Base-by-base conservation (phyloP, 2,888 invertebrate genomes). In the Tiliacea citrago region DNA sequence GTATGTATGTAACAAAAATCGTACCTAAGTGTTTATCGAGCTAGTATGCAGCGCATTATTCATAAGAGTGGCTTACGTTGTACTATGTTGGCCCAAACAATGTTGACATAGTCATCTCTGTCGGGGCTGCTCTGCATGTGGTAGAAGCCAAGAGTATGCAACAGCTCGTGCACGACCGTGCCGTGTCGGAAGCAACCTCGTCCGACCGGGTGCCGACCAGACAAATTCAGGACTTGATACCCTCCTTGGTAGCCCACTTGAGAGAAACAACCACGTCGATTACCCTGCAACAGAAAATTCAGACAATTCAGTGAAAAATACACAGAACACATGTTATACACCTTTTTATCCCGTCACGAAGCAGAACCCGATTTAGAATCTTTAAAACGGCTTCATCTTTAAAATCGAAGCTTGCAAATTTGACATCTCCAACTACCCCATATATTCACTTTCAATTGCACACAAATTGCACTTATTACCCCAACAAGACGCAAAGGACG, bases 61-160 rank as follows among this genome's bases (percentile, higher is more conserved):
- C 29, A 24, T 16, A 35, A 49, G 29, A 35, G 9, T 35, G 0
- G 88, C 94, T 92, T 89, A 97, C 98, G 97, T 89, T 95, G 92
- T 72, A 97, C 90, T 68, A 98, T 98, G 88, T 98, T 98, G 53
- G 97, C 97, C 97, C 98, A 98, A 68, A 97, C 92, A 67, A 98
- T 98, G 79, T 97, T 96, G 12, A 98, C 97, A 90, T 97, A 98
- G 57, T 98, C 97, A 89, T 98, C 98, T 83, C 98, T 97, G 92
- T 98, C 97, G 0, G 97, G 97, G 68, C 98, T 97, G 88, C 98
- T 98, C 91, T 98, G 98, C 94, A 98, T 98, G 91, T 98, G 98
- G 92, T 97, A 98, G 93, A 98, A 98, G 4, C 98, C 98, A 0
- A 98, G 94, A 0, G 98, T 97, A 89, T 98, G 98, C 86, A 98